Conservation (phyloP, 37 sponge, comb jelly and placozoan genomes). For the Haliclona indistincta region DNA sequence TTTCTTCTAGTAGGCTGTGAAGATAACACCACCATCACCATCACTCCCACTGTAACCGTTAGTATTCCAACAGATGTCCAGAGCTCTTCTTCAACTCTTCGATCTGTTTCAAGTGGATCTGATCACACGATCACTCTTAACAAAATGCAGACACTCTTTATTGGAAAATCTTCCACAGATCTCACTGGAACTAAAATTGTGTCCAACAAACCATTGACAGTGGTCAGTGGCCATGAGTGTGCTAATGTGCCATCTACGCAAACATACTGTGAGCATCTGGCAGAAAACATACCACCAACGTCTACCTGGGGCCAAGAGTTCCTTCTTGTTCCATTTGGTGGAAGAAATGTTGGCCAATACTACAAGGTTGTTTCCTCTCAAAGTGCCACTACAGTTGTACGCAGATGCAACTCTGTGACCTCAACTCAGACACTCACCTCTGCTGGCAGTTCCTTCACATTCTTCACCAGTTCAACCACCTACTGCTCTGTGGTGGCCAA, state of each 20-base stretch:
- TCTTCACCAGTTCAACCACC: too few relatives aligned
- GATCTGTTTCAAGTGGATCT: background rate
- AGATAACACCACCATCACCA: background rate
- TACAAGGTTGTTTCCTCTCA: background rate
- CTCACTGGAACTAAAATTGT: slow-evolving; percentile 5
- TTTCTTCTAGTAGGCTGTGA: background rate
- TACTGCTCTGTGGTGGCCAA: too few relatives aligned
- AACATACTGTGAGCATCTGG: background rate
- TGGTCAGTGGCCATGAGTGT: background rate
- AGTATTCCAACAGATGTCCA: background rate
- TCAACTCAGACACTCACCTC: too few relatives aligned
- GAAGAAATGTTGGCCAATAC: background rate
- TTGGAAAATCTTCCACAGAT: background rate
- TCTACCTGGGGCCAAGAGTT: background rate
- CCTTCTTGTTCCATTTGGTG: background rate
- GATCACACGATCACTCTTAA: background rate
- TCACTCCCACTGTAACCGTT: background rate
- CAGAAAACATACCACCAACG: background rate
- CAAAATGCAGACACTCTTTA: background rate
- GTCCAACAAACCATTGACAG: slow-evolving; percentile 1
- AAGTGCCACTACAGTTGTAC: too few relatives aligned
- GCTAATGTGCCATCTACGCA: background rate
- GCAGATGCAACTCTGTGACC: too few relatives aligned
- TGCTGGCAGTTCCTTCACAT: too few relatives aligned
- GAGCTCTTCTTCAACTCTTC: background rate